Base-by-base conservation (phyloP, 2,113 vertebrate species). In the Pleuronectes platessa region DNA sequence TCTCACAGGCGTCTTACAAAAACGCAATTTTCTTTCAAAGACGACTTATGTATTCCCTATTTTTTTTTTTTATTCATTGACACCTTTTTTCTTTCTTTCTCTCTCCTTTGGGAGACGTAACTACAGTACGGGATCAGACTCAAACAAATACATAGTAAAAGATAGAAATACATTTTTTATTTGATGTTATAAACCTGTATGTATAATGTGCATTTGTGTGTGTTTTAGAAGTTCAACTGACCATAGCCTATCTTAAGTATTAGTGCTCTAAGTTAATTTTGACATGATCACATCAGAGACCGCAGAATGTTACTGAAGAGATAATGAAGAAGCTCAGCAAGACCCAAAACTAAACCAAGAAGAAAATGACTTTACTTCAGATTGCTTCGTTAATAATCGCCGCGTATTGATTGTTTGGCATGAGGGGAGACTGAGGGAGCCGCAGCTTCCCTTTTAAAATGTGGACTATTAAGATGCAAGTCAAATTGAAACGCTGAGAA, bases 1-100 rank as follows among this genome's bases (percentile, higher is more conserved):
- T 81, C 54, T 83, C 71, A 56, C 51, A 61, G 42, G 58, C 7
- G 62, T 77, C 31, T 31, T 61, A 65, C 12, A 17, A 64, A 37
- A 79, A 83, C 59, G 55, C 53, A 71, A 45, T 83, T 78, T 78
- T 81, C 71, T 68, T 75, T 58, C 31, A 59, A 74, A 79, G 23
- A 68, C 31, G 26, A 61, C 42, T 71, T 37, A 67, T 71, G 68
- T 78, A 76, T 88, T 60, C 15, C 53, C 56, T 71, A 24, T 24
- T 24, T 2, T 24, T 24, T 17, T 8, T 69, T 68, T 62, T 4
- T 40, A 42, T 24, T 15, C 23, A 23, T 24, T 21, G 54, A 11
- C 3, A 21, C 12, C 2, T 24, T 13, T 56, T 3, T 56, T 23
- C 12, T 37, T 37, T 37, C 9, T 37, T 37, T 37, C 35, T 37